A percentile compares a stretch with the other conserved stretches of the same genome.
phyloP scores from a whole-genome alignment of 2,113 vertebrate species.

The Gavialis gangeticus region DNA sequence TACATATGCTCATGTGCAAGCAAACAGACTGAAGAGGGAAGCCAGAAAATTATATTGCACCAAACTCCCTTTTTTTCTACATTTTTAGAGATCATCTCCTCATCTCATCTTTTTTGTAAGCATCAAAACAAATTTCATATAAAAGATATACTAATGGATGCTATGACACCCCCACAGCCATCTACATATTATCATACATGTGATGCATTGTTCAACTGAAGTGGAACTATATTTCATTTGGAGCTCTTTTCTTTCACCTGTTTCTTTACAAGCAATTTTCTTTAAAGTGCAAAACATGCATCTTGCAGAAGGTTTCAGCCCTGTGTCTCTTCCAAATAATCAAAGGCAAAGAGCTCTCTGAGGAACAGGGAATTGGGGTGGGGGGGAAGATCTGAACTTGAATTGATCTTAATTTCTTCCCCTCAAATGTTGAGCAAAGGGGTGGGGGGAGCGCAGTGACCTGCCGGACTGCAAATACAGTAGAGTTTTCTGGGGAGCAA shows the following conservation, averaged over 20 bases:
- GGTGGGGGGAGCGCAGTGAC: too few species aligned
- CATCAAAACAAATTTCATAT: slow-evolving; percentile 2
- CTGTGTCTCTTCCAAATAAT: not conserved
- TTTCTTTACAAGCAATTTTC: not conserved
- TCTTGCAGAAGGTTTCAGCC: not conserved
- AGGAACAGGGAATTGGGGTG: not conserved
- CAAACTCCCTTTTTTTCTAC: not conserved
- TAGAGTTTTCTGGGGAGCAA: not conserved
- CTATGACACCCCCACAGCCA: not conserved
- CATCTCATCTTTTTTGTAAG: not conserved
- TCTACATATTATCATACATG: not conserved
- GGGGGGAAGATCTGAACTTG: slow-evolving; percentile 3
- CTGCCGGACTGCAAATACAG: not conserved
- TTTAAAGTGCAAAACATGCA: not conserved
- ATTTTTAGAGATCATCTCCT: not conserved
- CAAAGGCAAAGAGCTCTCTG: not conserved
- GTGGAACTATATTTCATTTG: not conserved
- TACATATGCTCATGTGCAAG: not conserved
- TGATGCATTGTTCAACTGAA: not conserved
- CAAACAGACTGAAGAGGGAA: not conserved
- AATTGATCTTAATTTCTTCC: not conserved
- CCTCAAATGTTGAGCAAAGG: not conserved
- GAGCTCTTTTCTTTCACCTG: not conserved
- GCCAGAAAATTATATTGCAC: not conserved
- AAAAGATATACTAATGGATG: not conserved